These are phyloP conservation scores for Dendroctonus valens DNA, from an alignment of 1,140 invertebrate species.

Conservation along the genomic window DNA sequence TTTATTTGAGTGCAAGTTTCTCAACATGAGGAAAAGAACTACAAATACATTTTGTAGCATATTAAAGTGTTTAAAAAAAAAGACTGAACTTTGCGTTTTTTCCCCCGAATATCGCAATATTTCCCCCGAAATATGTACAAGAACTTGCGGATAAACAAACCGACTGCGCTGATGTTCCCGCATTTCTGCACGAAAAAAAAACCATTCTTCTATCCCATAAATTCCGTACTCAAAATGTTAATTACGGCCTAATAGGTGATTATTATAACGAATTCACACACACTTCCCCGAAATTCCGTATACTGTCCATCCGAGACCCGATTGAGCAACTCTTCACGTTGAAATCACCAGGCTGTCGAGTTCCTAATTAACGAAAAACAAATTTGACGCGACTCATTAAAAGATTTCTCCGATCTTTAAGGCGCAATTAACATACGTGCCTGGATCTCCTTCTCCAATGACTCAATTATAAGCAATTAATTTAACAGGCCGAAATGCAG, in stretches of 20 bases:
- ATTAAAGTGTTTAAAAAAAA: too few relatives aligned
- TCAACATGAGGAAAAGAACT: too few relatives aligned
- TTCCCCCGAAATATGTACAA: too few relatives aligned
- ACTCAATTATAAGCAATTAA: conserved; percentile 23
- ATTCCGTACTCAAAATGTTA: not conserved
- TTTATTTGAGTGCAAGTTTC: too few relatives aligned
- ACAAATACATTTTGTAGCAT: too few relatives aligned
- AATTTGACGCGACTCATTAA: conserved; percentile 13
- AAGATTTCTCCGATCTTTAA: conserved; percentile 17
- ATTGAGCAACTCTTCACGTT: too few relatives aligned
- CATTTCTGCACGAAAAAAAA: not conserved
- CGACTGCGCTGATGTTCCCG: too few relatives aligned
- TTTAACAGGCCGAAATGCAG: conserved; percentile 10
- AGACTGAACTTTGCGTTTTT: too few relatives aligned
- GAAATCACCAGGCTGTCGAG: not conserved
- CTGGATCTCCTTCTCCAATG: not conserved
- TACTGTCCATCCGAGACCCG: too few relatives aligned
- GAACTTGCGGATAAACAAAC: too few relatives aligned
- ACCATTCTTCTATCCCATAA: not conserved
- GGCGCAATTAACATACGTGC: conserved; percentile 6
- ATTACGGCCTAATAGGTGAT: not conserved
- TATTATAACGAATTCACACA: not conserved
- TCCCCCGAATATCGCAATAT: too few relatives aligned
- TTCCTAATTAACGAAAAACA: conserved; percentile 10
- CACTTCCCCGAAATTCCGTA: not conserved